Conservation (phyloP, 2,113 vertebrate species). For the Pterocles burchelli region DNA sequence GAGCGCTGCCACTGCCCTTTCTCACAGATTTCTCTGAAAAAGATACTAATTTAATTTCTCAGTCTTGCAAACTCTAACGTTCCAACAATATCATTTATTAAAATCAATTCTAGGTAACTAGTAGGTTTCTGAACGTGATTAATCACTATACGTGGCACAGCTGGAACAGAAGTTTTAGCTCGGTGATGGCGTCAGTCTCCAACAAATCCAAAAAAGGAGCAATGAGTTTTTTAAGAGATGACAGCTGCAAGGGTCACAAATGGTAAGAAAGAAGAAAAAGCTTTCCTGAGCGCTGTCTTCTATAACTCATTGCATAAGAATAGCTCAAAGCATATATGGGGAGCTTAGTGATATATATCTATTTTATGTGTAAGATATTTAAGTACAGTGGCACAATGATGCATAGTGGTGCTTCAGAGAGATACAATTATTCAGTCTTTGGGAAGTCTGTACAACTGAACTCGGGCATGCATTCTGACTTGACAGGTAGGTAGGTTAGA, state of each 20-base stretch:
- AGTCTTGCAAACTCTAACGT: not conserved
- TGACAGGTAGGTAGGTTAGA: not conserved
- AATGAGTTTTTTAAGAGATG: not conserved
- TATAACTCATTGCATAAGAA: not conserved
- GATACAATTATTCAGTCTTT: conserved; percentile 9
- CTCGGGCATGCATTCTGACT: not conserved
- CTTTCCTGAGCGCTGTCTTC: not conserved
- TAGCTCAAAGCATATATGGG: not conserved
- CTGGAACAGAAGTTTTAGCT: not conserved
- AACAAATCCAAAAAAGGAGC: not conserved
- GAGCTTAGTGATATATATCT: not conserved
- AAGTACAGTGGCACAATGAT: not conserved
- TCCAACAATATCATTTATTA: not conserved
- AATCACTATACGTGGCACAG: not conserved
- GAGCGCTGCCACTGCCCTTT: not conserved
- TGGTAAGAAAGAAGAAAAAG: not conserved
- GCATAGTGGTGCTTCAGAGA: not conserved
- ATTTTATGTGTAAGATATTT: not conserved
- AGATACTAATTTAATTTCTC: not conserved
- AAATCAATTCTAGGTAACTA: not conserved
- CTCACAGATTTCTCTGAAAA: not conserved
- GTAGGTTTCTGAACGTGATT: not conserved
- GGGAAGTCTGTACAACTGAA: not conserved
- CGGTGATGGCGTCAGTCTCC: not conserved
- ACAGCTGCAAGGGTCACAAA: not conserved